A percentile compares a stretch with the other conserved stretches of the same genome.
Evolutionary conservation across 1,140 invertebrate genomes (phyloP).

Genomic region (Melitaea cinxia): DNA sequence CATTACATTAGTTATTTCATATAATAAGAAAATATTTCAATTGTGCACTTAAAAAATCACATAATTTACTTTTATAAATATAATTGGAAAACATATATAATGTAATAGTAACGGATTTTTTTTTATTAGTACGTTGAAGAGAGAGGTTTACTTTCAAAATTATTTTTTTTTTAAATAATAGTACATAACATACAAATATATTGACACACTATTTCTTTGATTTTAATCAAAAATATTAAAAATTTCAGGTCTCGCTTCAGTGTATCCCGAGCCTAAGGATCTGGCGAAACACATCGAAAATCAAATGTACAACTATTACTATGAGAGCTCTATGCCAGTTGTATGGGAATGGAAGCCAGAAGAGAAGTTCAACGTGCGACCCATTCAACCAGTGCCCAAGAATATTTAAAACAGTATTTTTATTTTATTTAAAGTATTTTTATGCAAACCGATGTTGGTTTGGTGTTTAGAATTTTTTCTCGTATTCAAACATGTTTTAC

Average conservation of each 20-base stretch:
- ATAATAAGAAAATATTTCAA: too few relatives aligned
- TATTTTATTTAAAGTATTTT: not conserved
- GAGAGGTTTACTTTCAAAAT: not conserved
- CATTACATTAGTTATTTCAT: too few relatives aligned
- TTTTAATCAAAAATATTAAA: not conserved
- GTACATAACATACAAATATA: too few relatives aligned
- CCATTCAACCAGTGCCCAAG: constrained; percentile 78
- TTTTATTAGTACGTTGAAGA: too few relatives aligned
- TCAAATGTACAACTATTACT: constrained; percentile 91
- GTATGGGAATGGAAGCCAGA: constrained; percentile 87
- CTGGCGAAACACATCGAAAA: constrained; percentile 87
- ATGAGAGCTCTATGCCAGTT: constrained; percentile 89
- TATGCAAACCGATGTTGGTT: not conserved
- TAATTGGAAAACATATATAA: too few relatives aligned
- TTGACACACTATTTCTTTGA: too few relatives aligned
- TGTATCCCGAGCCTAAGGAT: constrained; percentile 92
- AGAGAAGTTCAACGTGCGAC: constrained; percentile 80
- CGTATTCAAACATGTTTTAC: constrained; percentile 34
- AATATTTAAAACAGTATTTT: constrained; percentile 63
- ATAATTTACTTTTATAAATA: too few relatives aligned
- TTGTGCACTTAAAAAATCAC: too few relatives aligned
- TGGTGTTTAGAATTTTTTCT: constrained; percentile 1
- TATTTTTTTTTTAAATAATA: not conserved
- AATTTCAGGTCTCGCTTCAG: constrained; percentile 88
- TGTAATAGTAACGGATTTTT: too few relatives aligned